These are phyloP conservation scores for Cheilosia variabilis DNA, from an alignment of 2,888 invertebrate genomes.

Conservation along the genomic window DNA sequence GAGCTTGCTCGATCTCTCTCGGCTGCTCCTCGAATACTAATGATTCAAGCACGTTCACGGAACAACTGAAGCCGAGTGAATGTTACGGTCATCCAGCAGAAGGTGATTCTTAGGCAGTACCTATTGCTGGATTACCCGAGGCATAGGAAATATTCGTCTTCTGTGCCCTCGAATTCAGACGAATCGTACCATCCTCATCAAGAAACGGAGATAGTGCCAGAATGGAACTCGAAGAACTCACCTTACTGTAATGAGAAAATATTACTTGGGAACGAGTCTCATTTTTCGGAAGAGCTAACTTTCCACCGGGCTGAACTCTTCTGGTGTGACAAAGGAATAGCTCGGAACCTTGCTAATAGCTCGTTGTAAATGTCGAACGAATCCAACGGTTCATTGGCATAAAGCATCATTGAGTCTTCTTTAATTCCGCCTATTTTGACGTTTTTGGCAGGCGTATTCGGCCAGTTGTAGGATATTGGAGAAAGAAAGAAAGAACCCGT, in stretches of 20 bases:
- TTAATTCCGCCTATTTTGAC: not conserved
- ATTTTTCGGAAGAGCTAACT: conserved; percentile 11
- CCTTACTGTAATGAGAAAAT: not conserved
- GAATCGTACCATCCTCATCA: conserved; percentile 5
- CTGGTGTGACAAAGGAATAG: not conserved
- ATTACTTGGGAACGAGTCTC: not conserved
- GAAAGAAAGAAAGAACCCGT: too few species aligned
- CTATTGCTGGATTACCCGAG: conserved; percentile 1
- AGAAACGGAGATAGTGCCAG: conserved; percentile 4
- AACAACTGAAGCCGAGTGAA: too few species aligned
- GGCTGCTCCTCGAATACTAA: too few species aligned
- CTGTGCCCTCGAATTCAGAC: conserved; percentile 3
- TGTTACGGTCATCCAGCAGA: too few species aligned
- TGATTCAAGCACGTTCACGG: too few species aligned
- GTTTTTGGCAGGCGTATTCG: not conserved
- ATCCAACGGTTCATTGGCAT: not conserved
- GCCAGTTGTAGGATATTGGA: not conserved
- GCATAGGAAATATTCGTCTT: not conserved
- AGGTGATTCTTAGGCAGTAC: not conserved
- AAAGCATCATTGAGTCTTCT: not conserved
- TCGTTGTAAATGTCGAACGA: not conserved
- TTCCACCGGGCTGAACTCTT: not conserved
- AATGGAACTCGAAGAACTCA: conserved; percentile 1
- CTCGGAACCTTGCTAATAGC: conserved; percentile 5
- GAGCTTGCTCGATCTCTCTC: too few species aligned